phyloP scores from a whole-genome alignment of 1,140 invertebrate genomes.

The Leptinotarsa defecta region DNA sequence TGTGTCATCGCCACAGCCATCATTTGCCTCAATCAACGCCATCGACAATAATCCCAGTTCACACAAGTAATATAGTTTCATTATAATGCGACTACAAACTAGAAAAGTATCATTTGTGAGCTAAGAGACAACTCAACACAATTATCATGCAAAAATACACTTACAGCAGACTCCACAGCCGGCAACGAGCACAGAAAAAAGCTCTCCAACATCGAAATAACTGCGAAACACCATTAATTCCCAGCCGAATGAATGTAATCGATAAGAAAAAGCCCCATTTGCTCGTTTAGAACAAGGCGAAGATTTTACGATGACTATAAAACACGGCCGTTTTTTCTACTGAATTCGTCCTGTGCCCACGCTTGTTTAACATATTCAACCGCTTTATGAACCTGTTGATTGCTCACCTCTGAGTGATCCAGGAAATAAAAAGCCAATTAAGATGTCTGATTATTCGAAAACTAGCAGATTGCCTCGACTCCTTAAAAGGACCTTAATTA shows the following conservation, averaged over 20 bases:
- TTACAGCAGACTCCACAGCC: too few relatives aligned
- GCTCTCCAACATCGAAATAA: background rate
- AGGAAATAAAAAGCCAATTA: slow-evolving; percentile 6
- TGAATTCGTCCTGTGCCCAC: background rate
- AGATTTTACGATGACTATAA: slow-evolving; percentile 8
- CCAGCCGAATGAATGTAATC: background rate
- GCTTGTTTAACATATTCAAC: background rate
- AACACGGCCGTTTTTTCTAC: background rate
- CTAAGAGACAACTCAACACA: too few relatives aligned
- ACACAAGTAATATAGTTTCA: too few relatives aligned
- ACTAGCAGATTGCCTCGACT: background rate
- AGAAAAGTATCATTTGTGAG: too few relatives aligned
- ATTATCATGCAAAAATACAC: too few relatives aligned
- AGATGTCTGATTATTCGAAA: slow-evolving; percentile 6
- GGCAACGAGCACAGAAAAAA: too few relatives aligned
- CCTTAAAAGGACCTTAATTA: background rate
- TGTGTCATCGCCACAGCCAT: too few relatives aligned
- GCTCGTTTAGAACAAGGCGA: background rate
- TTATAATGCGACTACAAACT: too few relatives aligned
- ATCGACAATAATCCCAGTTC: too few relatives aligned
- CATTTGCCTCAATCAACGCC: too few relatives aligned
- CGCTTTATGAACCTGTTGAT: background rate
- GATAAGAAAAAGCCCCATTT: background rate
- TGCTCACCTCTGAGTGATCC: slow-evolving; percentile 1
- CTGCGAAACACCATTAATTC: background rate